Percentiles rank a stretch among this genome's conserved stretches.
phyloP scores from a whole-genome alignment of 2,888 invertebrate species.

The Aphidoletes aphidimyza region DNA sequence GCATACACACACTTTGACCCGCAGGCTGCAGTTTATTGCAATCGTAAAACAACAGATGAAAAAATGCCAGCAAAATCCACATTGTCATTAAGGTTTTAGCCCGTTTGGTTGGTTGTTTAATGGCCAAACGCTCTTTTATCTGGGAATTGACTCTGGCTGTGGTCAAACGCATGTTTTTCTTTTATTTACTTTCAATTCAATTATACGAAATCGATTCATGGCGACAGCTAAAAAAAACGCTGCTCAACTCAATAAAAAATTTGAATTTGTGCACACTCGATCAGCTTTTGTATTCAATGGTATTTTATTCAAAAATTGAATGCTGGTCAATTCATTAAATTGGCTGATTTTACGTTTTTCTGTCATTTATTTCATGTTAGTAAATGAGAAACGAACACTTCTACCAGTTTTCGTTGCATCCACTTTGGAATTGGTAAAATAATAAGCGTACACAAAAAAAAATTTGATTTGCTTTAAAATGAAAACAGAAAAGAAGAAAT shows the following conservation, averaged over 20 bases:
- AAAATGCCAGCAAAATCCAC: background rate
- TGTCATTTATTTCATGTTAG: background rate
- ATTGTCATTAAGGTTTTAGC: slow-evolving; percentile 4
- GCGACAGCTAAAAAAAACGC: background rate
- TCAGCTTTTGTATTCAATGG: background rate
- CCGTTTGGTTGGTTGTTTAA: background rate
- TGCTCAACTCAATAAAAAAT: background rate
- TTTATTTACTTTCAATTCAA: background rate
- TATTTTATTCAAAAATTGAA: slow-evolving; percentile 4
- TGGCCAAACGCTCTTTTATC: background rate
- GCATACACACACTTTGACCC: background rate
- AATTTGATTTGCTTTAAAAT: background rate
- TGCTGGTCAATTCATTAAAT: background rate
- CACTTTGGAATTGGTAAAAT: background rate
- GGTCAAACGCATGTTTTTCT: too few species aligned
- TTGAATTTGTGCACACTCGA: background rate
- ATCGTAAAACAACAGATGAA: background rate
- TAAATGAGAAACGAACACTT: background rate
- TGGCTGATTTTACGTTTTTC: background rate
- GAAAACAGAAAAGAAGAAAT: too few species aligned
- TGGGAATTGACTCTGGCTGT: background rate
- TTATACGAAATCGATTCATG: slow-evolving; percentile 10
- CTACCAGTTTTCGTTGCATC: background rate
- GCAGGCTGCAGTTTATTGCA: slow-evolving; percentile 17
- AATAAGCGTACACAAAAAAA: background rate